A percentile compares a stretch with the other conserved stretches of the same genome.
Conservation (phyloP, 2,113 vertebrate genomes). For the Struthidea cinerea region DNA sequence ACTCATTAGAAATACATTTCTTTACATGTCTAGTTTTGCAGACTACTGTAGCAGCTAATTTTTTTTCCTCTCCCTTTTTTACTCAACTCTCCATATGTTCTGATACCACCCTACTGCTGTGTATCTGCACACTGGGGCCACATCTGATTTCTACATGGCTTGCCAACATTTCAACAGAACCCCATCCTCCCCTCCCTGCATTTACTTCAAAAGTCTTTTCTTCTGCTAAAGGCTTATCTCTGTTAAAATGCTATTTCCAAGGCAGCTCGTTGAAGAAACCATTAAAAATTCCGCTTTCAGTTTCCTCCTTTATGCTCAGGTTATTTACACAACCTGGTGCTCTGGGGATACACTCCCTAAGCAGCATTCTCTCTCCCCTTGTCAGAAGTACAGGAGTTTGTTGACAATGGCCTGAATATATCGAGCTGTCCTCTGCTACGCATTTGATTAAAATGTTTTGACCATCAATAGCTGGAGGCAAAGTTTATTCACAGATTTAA, state of each 20-base stretch:
- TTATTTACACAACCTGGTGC: background rate
- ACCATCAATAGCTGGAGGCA: background rate
- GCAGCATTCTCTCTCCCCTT: background rate
- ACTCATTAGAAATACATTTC: background rate
- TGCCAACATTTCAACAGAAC: background rate
- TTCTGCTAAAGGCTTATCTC: background rate
- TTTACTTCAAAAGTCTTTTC: background rate
- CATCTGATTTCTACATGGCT: background rate
- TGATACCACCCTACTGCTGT: background rate
- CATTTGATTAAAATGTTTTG: background rate
- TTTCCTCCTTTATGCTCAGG: background rate
- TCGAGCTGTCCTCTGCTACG: fast-evolving
- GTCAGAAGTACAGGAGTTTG: background rate
- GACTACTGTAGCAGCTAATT: background rate
- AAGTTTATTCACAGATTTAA: background rate
- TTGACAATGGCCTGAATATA: background rate
- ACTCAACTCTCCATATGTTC: background rate
- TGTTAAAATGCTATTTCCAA: background rate
- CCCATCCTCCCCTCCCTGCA: background rate
- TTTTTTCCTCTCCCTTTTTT: background rate
- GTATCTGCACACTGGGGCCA: background rate
- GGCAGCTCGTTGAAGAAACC: background rate
- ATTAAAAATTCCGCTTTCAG: background rate
- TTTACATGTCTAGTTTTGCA: background rate
- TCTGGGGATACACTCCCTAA: background rate